Conservation (phyloP, 1,140 invertebrate genomes). For the Heliconius eleuchia region DNA sequence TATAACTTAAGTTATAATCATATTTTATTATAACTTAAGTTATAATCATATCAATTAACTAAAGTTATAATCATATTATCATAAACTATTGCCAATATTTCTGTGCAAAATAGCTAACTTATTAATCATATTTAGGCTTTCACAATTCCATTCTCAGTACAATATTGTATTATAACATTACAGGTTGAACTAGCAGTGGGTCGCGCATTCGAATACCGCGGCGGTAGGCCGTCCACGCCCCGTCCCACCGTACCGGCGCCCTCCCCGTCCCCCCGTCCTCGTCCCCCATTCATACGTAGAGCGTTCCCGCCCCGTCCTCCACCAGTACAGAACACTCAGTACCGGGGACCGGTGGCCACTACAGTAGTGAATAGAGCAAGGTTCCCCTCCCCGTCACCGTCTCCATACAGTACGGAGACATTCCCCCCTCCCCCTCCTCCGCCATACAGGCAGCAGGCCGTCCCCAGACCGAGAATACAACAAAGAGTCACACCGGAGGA, state of each 20-base stretch:
- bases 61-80: constrained; percentile 1
- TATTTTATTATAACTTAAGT: too few relatives aligned
- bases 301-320: constrained; percentile 49
- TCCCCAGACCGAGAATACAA: constrained; percentile 56
- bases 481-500: constrained; percentile 71
- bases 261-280: constrained; percentile 46
- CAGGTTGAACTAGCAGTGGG: constrained; percentile 74
- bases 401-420: constrained; percentile 53
- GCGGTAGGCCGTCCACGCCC: constrained; percentile 51
- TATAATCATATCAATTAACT: background rate
- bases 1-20: too few relatives aligned
- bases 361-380: constrained; percentile 56
- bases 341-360: constrained; percentile 57
- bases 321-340: constrained; percentile 39
- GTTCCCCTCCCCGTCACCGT: constrained; percentile 60
- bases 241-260: constrained; percentile 67
- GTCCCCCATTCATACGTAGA: constrained; percentile 53
- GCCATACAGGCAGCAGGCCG: constrained; percentile 47
- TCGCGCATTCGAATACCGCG: constrained; percentile 74
- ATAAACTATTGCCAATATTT: background rate
- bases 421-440: constrained; percentile 62
- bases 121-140: background rate
- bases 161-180: background rate
- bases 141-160: background rate
- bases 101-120: background rate